Conservation (phyloP, 2,888 invertebrate genomes). For the Ctena decussata region DNA sequence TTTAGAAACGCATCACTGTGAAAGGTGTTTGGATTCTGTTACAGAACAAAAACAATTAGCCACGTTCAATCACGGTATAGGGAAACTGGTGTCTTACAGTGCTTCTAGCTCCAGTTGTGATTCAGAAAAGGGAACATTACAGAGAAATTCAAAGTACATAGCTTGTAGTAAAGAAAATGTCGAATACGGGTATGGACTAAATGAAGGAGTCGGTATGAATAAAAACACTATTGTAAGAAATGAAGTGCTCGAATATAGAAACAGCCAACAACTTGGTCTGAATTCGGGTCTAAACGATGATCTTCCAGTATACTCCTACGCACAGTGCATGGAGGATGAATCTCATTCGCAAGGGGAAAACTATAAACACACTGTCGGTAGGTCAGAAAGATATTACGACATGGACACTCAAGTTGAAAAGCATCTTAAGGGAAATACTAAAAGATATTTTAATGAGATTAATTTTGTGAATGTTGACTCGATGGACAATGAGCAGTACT, state of each 20-base stretch:
- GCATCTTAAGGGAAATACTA: neutral
- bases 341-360: neutral
- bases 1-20: neutral
- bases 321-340: neutral
- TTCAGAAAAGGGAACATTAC: neutral
- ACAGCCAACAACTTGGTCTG: no score
- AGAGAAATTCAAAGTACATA: no score
- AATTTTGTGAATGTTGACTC: neutral
- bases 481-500: neutral
- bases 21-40: neutral
- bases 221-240: neutral
- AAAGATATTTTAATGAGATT: neutral
- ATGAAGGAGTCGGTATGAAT: neutral
- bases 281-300: neutral
- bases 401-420: neutral
- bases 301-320: neutral
- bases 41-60: neutral
- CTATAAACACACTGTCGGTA: neutral
- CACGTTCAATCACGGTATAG: neutral
- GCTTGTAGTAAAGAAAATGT: no score
- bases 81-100: neutral
- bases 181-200: no score
- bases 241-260: no score
- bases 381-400: neutral
- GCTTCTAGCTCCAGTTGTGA: neutral